phyloP scores from a whole-genome alignment of 2,888 invertebrate species.

The Agrochola lychnidis region DNA sequence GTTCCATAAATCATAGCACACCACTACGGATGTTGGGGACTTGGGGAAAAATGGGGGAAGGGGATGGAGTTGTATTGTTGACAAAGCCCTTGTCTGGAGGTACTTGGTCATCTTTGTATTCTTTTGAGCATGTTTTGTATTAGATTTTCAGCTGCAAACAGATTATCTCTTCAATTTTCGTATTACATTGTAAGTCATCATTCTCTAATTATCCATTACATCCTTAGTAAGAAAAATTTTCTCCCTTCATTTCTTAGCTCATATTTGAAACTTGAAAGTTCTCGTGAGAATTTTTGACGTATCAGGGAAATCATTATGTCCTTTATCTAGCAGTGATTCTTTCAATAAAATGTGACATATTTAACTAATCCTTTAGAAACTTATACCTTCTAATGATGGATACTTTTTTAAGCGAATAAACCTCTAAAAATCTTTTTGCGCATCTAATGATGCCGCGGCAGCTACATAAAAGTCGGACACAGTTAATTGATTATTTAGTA shows the following conservation, averaged over 20 bases:
- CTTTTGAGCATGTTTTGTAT: not conserved
- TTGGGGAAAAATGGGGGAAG: conserved; percentile 48
- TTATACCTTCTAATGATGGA: too few relatives aligned
- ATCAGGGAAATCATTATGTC: not conserved
- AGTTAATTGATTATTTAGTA: too few relatives aligned
- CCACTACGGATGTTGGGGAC: conserved; percentile 66
- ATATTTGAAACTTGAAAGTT: not conserved
- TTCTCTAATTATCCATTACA: not conserved
- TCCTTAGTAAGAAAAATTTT: not conserved
- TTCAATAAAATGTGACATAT: not conserved
- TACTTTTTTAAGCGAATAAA: too few relatives aligned
- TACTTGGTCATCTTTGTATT: not conserved
- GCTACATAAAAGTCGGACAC: too few relatives aligned
- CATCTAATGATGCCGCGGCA: too few relatives aligned
- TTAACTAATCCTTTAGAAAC: too few relatives aligned
- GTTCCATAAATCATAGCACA: conserved; percentile 86
- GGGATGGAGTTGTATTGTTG: not conserved
- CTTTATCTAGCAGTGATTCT: not conserved
- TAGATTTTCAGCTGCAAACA: not conserved
- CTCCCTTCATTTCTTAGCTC: not conserved
- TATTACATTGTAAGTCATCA: not conserved
- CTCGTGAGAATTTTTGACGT: not conserved
- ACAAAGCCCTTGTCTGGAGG: not conserved
- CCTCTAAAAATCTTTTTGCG: too few relatives aligned
- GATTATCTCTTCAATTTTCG: not conserved